phyloP scores from a whole-genome alignment of 2,113 vertebrate species.

The Cnemophilus loriae region DNA sequence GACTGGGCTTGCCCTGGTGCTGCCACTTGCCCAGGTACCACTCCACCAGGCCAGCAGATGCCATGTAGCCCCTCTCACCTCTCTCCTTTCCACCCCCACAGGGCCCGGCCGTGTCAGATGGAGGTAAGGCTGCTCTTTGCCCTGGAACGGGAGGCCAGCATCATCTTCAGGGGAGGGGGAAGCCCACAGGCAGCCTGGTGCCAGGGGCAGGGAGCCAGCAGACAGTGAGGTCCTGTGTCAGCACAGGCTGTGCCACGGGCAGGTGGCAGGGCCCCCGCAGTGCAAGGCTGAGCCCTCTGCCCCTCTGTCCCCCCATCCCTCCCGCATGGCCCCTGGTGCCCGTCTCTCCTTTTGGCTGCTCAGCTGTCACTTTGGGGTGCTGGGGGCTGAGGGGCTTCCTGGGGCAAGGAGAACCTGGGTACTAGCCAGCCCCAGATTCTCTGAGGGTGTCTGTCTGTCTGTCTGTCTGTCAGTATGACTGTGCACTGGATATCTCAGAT shows the following conservation, averaged over 20 bases:
- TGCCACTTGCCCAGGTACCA: background rate
- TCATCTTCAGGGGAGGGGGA: background rate
- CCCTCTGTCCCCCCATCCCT: background rate
- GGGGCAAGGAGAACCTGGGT: background rate
- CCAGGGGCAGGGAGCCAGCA: background rate
- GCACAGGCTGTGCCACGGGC: background rate
- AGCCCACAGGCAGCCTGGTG: background rate
- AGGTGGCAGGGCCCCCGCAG: accelerated
- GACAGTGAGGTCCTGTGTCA: background rate
- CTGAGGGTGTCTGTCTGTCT: background rate
- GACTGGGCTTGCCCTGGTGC: background rate
- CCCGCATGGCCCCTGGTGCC: accelerated
- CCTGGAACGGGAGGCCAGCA: background rate
- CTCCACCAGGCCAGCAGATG: background rate
- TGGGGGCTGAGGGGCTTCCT: background rate
- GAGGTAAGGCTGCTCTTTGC: slow-evolving; percentile 67
- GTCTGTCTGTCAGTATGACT: background rate
- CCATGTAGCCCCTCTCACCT: background rate
- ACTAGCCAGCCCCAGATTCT: background rate
- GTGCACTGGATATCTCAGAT: background rate
- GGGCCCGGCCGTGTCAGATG: slow-evolving; percentile 75
- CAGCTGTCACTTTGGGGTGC: background rate
- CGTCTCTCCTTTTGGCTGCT: background rate
- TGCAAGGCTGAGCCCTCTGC: background rate
- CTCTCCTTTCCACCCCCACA: slow-evolving; percentile 44